Evolutionary conservation across 1,140 invertebrate genomes (phyloP), one percentile per base, ranked within the genome.

Genomic region (Yoshiicerus persimilis): DNA sequence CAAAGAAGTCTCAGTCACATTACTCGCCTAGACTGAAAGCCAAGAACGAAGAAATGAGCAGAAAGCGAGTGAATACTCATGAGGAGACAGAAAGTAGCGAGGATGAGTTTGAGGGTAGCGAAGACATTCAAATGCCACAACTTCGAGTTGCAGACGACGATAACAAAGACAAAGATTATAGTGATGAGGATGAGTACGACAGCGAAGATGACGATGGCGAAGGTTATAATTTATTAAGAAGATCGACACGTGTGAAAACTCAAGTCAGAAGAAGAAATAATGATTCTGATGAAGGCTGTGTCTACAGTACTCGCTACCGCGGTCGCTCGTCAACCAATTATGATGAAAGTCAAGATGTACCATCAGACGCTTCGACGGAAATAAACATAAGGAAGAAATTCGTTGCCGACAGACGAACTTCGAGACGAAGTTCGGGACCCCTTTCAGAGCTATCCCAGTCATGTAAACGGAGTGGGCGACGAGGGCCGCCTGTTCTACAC

Each of bases 111-210:
- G 89, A 87, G 70, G 91, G 90, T 30, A 84, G 91, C 41, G 87
- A 91, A 86, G 91, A 90, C 10, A 84, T 86, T 20, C 20, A 70
- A 25, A 90, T 90, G 87, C 90, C 89, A 39, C 34, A 87, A 9
- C 36, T 87, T 4, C 38, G 23, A 84, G 91, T 56, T 91, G 91
- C 91, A 87, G 91, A 90, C 87, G 92, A 91, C 32, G 88, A 88
- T 11, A 90, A 90, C 20, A 90, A 92, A 62, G 92, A 92, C 90
- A 93, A 93, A 83, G 93, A 93, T 0, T 92, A 92, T 84, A 92
- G 93, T 4, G 30, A 36, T 36, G 75, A 11, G 8, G 75, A 80
- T 0, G 90, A 91, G 90, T 92, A 90, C 87, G 87, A 90, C 77
- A 91, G 91, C 64, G 91, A 91, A 80, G 91, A 92, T 32, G 64